A percentile compares a stretch with the other conserved stretches of the same genome.
Evolutionary conservation across 2,888 invertebrate genomes (phyloP).

Genomic region (Phymatocera aterrima): DNA sequence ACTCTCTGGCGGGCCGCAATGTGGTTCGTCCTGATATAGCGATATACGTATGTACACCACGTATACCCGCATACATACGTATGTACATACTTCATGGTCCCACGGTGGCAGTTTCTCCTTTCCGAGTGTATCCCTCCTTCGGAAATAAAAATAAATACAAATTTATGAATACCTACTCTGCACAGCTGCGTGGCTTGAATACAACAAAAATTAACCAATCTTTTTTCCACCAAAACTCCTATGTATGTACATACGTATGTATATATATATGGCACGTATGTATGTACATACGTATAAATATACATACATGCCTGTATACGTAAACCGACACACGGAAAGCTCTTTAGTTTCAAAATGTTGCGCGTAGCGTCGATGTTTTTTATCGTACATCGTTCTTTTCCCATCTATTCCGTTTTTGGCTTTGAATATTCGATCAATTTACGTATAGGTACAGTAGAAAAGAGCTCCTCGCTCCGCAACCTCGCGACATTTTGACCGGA

Average conservation of each 20-base stretch:
- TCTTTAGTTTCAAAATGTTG: not conserved
- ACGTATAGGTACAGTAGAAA: too few relatives aligned
- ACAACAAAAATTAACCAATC: not conserved
- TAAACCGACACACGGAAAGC: not conserved
- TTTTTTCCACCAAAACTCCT: not conserved
- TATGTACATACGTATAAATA: too few relatives aligned
- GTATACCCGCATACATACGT: too few relatives aligned
- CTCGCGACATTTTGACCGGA: not conserved
- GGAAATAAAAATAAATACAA: not conserved
- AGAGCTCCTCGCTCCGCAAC: not conserved
- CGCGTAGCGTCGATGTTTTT: not conserved
- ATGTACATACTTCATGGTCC: conserved; percentile 17
- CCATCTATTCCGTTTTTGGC: too few relatives aligned
- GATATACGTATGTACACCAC: not conserved
- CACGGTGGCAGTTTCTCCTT: conserved; percentile 29
- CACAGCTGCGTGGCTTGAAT: not conserved
- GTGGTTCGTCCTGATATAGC: not conserved
- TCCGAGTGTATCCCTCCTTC: not conserved
- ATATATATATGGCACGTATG: too few relatives aligned
- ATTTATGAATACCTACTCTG: not conserved
- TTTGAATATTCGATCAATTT: too few relatives aligned
- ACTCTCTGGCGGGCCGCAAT: conserved; percentile 16
- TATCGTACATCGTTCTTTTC: too few relatives aligned
- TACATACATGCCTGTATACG: too few relatives aligned
- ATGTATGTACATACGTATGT: too few relatives aligned